Evolutionary conservation across 2,797 vertebrate genomes (phyloP).

Genomic region (Ispidina lecontei): DNA sequence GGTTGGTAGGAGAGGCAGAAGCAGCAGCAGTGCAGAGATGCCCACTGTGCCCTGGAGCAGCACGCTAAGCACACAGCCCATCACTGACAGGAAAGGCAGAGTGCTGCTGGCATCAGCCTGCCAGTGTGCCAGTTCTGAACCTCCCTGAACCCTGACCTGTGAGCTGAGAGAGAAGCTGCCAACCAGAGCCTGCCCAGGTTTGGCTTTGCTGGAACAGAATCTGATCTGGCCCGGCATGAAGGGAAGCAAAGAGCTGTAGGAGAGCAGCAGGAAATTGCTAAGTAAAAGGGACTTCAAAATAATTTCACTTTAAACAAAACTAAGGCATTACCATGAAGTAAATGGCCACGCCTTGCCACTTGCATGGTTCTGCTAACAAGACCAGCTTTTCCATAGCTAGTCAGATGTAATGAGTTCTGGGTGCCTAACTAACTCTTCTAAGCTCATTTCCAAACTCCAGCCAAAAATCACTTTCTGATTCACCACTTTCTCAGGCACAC

Average conservation of each 20-base stretch:
- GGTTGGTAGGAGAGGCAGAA: too few species aligned
- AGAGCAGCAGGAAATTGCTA: neutral
- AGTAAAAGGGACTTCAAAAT: neutral
- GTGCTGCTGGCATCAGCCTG: too few species aligned
- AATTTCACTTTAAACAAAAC: constrained; percentile 21
- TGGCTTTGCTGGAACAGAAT: neutral
- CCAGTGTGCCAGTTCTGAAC: neutral
- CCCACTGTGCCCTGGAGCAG: too few species aligned
- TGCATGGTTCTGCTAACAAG: neutral
- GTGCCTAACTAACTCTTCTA: constrained; percentile 8
- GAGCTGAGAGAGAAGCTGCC: neutral
- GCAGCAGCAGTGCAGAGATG: too few species aligned
- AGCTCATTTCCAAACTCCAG: constrained; percentile 39
- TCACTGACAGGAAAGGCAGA: too few species aligned
- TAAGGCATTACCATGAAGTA: neutral
- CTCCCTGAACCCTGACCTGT: fast-evolving
- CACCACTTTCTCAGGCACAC: constrained; percentile 57
- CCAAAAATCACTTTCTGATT: constrained; percentile 63
- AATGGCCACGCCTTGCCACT: constrained; percentile 40
- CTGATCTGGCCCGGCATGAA: neutral
- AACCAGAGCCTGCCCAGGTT: neutral
- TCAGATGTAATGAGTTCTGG: constrained; percentile 22
- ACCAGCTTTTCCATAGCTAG: constrained; percentile 6
- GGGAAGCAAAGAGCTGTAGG: neutral
- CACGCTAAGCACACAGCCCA: too few species aligned